Percentiles rank a stretch among this genome's conserved stretches.
Conservation (phyloP, 2,888 invertebrate genomes). For the Tenodera sinensis region DNA sequence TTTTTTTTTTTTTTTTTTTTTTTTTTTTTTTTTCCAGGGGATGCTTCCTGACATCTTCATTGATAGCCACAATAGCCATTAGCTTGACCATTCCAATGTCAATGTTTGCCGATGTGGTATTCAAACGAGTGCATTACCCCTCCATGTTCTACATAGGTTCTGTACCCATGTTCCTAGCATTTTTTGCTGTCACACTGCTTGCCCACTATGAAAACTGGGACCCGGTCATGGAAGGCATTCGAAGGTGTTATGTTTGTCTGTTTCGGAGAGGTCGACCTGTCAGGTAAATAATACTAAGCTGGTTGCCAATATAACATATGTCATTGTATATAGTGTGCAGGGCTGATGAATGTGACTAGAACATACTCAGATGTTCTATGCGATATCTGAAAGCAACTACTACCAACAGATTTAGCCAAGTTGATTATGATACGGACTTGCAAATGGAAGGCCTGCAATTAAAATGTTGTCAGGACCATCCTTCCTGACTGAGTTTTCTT, state of each 20-base stretch:
- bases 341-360: neutral
- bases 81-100: constrained; percentile 86
- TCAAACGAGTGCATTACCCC: constrained; percentile 65
- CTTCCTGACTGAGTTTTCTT: no score
- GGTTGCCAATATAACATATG: no score
- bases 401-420: no score
- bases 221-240: constrained; percentile 61
- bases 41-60: constrained; percentile 86
- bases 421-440: no score
- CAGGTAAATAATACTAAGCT: constrained; percentile 44
- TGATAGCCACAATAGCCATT: constrained; percentile 82
- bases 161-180: constrained; percentile 71
- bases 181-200: constrained; percentile 65
- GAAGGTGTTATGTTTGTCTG: constrained; percentile 49
- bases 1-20: no score
- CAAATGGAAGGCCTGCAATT: no score
- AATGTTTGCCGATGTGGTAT: constrained; percentile 75
- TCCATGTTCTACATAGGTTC: constrained; percentile 73
- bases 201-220: constrained; percentile 81
- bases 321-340: neutral
- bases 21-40: constrained; percentile 62
- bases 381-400: no score
- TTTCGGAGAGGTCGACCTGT: constrained; percentile 49
- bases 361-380: no score
- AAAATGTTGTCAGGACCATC: no score